Conservation (phyloP, 2,113 vertebrate genomes). For the Cyanoramphus novaezelandiae region DNA sequence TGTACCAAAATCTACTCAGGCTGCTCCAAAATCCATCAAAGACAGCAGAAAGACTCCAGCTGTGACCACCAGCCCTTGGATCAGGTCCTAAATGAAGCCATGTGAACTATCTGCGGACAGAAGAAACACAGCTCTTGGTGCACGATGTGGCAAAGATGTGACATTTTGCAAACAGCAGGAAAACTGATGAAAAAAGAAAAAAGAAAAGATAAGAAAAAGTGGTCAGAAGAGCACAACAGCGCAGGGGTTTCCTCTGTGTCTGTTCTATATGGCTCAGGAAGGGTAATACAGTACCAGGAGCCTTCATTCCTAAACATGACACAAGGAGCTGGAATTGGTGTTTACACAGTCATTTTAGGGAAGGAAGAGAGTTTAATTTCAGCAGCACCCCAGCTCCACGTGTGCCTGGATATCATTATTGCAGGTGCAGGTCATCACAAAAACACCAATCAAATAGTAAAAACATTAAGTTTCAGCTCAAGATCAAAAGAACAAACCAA, state of each 20-base stretch:
- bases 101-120: slow-evolving; percentile 5
- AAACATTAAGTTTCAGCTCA: slow-evolving; percentile 30
- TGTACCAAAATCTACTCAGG: slow-evolving; percentile 7
- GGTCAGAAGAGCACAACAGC: neutral
- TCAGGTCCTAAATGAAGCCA: slow-evolving; percentile 49
- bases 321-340: slow-evolving; percentile 37
- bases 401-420: slow-evolving; percentile 35
- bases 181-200: neutral
- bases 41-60: slow-evolving; percentile 24
- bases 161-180: neutral
- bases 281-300: neutral
- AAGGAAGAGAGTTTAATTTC: slow-evolving; percentile 46
- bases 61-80: slow-evolving; percentile 35
- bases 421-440: slow-evolving; percentile 40
- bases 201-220: neutral
- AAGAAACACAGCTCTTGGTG: neutral
- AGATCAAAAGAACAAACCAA: slow-evolving; percentile 43
- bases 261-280: neutral
- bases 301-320: slow-evolving; percentile 6
- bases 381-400: neutral
- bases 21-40: slow-evolving; percentile 37
- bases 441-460: slow-evolving; percentile 52
- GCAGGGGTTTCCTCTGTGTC: neutral
- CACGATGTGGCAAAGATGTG: neutral
- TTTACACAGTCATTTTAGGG: slow-evolving; percentile 42